Conservation (phyloP, 2,113 vertebrate genomes). For the Malurus alboscapulatus region DNA sequence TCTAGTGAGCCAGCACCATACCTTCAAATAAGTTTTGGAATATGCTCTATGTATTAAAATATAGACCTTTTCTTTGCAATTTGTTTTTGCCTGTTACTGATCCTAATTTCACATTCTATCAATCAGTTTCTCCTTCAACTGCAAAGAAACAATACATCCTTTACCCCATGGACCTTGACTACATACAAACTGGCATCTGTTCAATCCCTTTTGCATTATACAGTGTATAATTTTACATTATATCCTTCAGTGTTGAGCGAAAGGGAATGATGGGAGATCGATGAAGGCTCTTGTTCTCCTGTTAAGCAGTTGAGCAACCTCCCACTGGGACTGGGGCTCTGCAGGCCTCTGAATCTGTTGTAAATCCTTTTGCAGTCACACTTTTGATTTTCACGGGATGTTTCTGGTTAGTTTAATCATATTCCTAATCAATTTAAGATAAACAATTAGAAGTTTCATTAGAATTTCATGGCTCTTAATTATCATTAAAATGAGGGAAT, state of each 20-base stretch:
- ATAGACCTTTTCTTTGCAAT: not conserved
- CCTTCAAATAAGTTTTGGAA: not conserved
- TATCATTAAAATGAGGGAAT: not conserved
- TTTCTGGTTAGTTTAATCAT: conserved; percentile 31
- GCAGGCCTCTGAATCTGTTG: not conserved
- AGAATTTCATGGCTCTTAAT: conserved; percentile 17
- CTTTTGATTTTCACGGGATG: conserved; percentile 3
- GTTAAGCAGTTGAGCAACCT: conserved; percentile 9
- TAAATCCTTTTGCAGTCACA: conserved; percentile 23
- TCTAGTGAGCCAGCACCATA: not conserved
- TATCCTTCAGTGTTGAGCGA: not conserved
- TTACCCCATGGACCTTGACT: not conserved
- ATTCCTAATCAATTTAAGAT: conserved; percentile 19
- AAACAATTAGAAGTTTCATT: conserved; percentile 15
- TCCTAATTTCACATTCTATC: conserved; percentile 34
- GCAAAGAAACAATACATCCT: not conserved
- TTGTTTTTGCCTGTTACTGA: conserved; percentile 11
- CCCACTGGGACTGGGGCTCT: not conserved
- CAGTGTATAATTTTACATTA: conserved; percentile 42
- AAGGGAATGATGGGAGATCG: not conserved
- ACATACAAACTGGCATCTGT: conserved; percentile 11
- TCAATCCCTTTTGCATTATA: conserved; percentile 7
- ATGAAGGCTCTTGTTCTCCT: conserved; percentile 6
- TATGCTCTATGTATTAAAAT: not conserved
- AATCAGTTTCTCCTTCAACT: conserved; percentile 20